Evolutionary conservation across 1,140 invertebrate species (phyloP), one percentile per base, ranked within the genome.

Genomic region (Sitobion miscanthi): DNA sequence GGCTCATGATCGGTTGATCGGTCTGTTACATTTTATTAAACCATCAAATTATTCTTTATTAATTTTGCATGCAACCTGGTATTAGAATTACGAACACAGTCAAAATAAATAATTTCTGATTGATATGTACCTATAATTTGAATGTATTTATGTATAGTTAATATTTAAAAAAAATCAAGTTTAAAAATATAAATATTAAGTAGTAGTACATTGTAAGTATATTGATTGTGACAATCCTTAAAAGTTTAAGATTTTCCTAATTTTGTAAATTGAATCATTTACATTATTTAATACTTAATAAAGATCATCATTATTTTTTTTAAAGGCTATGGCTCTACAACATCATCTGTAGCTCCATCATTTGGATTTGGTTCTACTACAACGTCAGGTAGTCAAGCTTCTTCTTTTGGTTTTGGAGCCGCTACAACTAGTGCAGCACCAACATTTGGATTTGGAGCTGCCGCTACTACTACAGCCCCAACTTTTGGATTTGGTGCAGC

Each of bases 381-480:
- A 38, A 87, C 20, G 30, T 14, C 54, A 3, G 57, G 93, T 69
- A 52, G 57, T 89, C 21, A 57, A 47, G 95, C 96, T 83, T 96
- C 95, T 23, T 97, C 97, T 95, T 96, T 96, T 42, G 95, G 95
- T 45, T 96, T 96, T 95, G 96, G 96, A 20, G 94, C 96, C 89
- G 94, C 94, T 69, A 94, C 95, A 42, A 95, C 94, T 93, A 93
- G 88, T 57, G 69, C 91, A 52, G n/a, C 91, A 17, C 62, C 90
- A 91, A n/a, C 62, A n/a, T 91, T 91, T 93, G 94, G 94, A 62
- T 94, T 94, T 94, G 94, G 94, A 83, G 93, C 94, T 23, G 82
- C 94, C 25, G 82, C 94, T 30, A 93, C 94, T 93, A 94, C 94
- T 69, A 69, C 95, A 57, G 77, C 91, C 30, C 92, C 91, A 45